phyloP scores from a whole-genome alignment of 1,140 invertebrate species.

The Aphelenchoides avenae region DNA sequence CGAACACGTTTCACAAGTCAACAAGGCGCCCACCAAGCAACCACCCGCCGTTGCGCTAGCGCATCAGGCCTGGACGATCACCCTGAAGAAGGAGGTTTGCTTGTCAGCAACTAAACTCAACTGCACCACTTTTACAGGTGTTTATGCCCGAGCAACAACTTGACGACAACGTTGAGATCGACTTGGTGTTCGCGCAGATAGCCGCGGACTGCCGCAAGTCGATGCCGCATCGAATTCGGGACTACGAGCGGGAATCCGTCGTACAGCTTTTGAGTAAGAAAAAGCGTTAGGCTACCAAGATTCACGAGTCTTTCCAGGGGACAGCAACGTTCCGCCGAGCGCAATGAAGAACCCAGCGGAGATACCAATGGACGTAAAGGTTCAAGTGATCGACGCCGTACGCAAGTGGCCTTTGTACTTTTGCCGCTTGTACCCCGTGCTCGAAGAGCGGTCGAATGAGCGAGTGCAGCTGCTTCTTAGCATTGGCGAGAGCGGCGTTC shows the following conservation, averaged over 20 bases:
- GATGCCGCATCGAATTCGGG: slow-evolving; percentile 27
- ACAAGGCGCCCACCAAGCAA: slow-evolving; percentile 1
- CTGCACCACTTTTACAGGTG: slow-evolving; percentile 4
- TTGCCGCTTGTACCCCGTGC: slow-evolving; percentile 31
- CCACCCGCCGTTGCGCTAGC: slow-evolving; percentile 12
- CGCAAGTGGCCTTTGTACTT: slow-evolving; percentile 37
- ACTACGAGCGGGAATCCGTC: slow-evolving; percentile 29
- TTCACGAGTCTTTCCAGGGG: slow-evolving; percentile 2
- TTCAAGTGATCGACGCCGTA: slow-evolving; percentile 24
- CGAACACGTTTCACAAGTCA: no score
- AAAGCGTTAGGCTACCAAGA: background rate
- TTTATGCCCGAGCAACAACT: slow-evolving; percentile 19
- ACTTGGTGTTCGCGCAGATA: slow-evolving; percentile 25
- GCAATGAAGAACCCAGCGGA: slow-evolving; percentile 19
- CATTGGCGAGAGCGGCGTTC: slow-evolving; percentile 31
- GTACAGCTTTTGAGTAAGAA: slow-evolving; percentile 26
- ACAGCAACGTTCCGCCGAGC: slow-evolving; percentile 21
- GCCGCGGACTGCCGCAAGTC: slow-evolving; percentile 25
- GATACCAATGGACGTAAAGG: slow-evolving; percentile 27
- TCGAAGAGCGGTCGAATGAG: slow-evolving; percentile 32
- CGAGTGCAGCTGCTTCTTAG: slow-evolving; percentile 18
- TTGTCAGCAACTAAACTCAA: slow-evolving; percentile 1
- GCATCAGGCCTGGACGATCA: slow-evolving; percentile 23
- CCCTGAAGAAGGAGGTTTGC: slow-evolving; percentile 19
- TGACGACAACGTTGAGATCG: slow-evolving; percentile 28